Conservation (phyloP, 1,140 invertebrate genomes). For the Tetranychus cinnabarinus region DNA sequence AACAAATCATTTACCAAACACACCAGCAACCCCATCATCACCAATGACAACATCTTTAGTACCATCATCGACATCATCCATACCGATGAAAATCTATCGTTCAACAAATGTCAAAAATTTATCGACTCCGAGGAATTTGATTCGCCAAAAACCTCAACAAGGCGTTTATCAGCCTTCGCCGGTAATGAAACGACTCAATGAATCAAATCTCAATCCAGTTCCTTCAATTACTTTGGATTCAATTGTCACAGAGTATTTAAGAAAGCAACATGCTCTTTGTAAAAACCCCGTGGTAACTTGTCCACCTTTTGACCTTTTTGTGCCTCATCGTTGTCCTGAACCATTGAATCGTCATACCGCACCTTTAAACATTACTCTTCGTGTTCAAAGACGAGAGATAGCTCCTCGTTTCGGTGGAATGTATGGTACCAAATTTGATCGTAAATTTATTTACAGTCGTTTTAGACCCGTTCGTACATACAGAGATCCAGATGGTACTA, state of each 20-base stretch:
- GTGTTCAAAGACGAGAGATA: conserved; percentile 17
- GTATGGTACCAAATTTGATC: conserved; percentile 36
- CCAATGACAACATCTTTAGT: not conserved
- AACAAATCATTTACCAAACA: too few species aligned
- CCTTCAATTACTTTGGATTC: conserved; percentile 46
- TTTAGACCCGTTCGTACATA: conserved; percentile 68
- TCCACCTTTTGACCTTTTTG: conserved; percentile 29
- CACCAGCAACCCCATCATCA: not conserved
- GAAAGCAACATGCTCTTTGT: conserved; percentile 47
- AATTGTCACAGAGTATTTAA: conserved; percentile 83
- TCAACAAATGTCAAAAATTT: not conserved
- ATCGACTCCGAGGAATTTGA: not conserved
- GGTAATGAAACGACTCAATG: conserved; percentile 8
- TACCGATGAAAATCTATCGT: not conserved
- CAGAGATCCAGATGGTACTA: conserved; percentile 43
- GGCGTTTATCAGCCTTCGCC: conserved; percentile 13
- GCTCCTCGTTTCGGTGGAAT: conserved; percentile 22
- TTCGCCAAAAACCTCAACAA: conserved; percentile 10
- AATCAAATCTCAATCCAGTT: not conserved
- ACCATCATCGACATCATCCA: not conserved
- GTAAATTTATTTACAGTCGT: conserved; percentile 58
- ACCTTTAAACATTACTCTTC: conserved; percentile 22
- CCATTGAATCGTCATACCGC: conserved; percentile 7
- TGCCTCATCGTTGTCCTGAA: conserved; percentile 18
- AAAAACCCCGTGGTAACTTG: conserved; percentile 29